A percentile compares a stretch with the other conserved stretches of the same genome.
These are phyloP conservation scores for Thera britannica DNA, from an alignment of 2,888 invertebrate genomes.

Conservation along the genomic window DNA sequence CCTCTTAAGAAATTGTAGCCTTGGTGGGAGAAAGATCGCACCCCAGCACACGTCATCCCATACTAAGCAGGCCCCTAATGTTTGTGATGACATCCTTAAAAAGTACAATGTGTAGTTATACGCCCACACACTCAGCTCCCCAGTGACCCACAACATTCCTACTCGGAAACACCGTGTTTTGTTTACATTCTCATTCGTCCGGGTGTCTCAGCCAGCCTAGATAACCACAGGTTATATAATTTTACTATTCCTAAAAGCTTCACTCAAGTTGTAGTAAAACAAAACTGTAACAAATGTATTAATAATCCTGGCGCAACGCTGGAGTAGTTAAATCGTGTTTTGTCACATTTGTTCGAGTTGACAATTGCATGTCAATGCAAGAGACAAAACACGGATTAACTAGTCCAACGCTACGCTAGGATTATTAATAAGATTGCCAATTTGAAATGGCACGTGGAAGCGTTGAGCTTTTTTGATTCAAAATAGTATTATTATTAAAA, in stretches of 20 bases:
- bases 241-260: neutral
- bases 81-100: neutral
- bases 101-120: neutral
- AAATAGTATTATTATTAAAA: no score
- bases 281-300: no score
- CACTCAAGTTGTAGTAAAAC: neutral
- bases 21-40: slow-evolving; percentile 9
- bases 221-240: neutral
- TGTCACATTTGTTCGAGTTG: no score
- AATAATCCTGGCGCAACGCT: no score
- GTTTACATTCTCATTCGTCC: slow-evolving; percentile 3
- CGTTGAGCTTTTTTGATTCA: no score
- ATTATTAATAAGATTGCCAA: no score
- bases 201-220: slow-evolving; percentile 2
- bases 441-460: no score
- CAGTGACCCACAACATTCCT: slow-evolving; percentile 3
- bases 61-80: slow-evolving; percentile 5
- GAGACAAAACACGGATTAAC: no score
- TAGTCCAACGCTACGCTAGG: no score
- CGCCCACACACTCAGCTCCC: neutral
- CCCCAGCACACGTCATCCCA: slow-evolving; percentile 1
- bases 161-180: slow-evolving; percentile 1
- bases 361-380: no score
- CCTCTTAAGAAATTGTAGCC: slow-evolving; percentile 1
- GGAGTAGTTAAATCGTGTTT: no score